Evolutionary conservation across 2,888 invertebrate genomes (phyloP), one percentile per base, ranked within the genome.

Genomic region (Melieria picta): DNA sequence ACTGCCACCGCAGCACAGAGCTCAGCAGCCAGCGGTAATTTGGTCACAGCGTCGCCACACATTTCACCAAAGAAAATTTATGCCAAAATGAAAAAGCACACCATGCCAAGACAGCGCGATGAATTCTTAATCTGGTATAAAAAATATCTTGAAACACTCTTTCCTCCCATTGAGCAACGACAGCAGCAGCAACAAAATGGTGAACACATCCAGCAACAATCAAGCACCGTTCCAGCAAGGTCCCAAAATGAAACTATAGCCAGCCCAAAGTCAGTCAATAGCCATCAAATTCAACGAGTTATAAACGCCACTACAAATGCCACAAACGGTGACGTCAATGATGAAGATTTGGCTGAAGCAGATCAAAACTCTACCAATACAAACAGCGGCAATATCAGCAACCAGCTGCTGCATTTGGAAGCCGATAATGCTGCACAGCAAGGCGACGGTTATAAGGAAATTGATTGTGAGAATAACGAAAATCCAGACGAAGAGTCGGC

Each of bases 301-400:
- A 30, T 30, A 30, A 30, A 61, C 70, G 43, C 65, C 61, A 67
- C 66, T 68, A 70, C 68, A 7, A 64, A 61, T 66, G 56, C 65
- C 74, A 56, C 77, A 30, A 89, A 89, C 77, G 90, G 90, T 83
- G 89, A 90, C 74, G 77, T 79, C 5, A 83, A 84, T 76, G 86
- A 94, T 82, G 93, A 91, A 45, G 94, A 94, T 81, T 86, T 94
- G 76, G 93, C 94, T 0, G 94, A 94, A 85, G 94, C 94, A 9
- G 94, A 94, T 87, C 94, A 94, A 85, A 92, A 92, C 69, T 81
- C 81, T 0, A 75, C 81, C 1, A 78, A 76, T 61, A 80, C 72
- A 52, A 78, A 76, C 50, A 70, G 74, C 7, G 72, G 65, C 63
- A 67, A 69, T 47, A 62, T 55, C 43, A 75, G n/a, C 6, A 52